A percentile compares a stretch with the other conserved stretches of the same genome.
Evolutionary conservation across 1,140 invertebrate genomes (phyloP).

Genomic region (Hyposmocoma kahamanoa): DNA sequence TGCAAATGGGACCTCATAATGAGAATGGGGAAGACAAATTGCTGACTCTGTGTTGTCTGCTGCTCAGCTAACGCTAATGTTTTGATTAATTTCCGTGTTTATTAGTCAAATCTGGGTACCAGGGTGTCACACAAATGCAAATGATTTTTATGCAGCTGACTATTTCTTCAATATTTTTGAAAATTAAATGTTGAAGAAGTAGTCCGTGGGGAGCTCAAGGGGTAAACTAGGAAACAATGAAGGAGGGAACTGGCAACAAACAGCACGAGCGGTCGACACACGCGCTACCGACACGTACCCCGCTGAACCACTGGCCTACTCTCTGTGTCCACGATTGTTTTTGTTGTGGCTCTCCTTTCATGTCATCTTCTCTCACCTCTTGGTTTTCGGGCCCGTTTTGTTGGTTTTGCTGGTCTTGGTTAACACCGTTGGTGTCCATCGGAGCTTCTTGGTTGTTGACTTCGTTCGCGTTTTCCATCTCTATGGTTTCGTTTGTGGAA

Average conservation of each 20-base stretch:
- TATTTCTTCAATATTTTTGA: no score
- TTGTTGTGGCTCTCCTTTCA: slow-evolving; percentile 69
- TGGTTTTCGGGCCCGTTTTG: slow-evolving; percentile 65
- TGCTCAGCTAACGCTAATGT: no score
- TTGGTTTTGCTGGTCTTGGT: slow-evolving; percentile 51
- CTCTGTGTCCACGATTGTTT: slow-evolving; percentile 79
- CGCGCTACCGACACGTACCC: slow-evolving; percentile 74
- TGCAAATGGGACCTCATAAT: slow-evolving; percentile 65
- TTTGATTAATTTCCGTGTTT: no score
- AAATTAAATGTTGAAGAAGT: no score
- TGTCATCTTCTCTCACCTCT: slow-evolving; percentile 72
- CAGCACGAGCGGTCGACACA: slow-evolving; percentile 46
- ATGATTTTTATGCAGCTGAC: no score
- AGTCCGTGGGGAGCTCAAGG: no score
- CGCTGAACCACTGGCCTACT: slow-evolving; percentile 79
- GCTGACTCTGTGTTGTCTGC: slow-evolving; percentile 48
- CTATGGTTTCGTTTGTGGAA: slow-evolving; percentile 75
- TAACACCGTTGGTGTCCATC: slow-evolving; percentile 59
- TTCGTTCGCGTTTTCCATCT: slow-evolving; percentile 67
- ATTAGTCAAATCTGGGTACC: no score
- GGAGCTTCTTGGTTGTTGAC: slow-evolving; percentile 68
- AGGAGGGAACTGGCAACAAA: slow-evolving; percentile 56
- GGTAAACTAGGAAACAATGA: no score
- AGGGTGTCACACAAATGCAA: no score
- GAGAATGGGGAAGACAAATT: slow-evolving; percentile 45